Percentiles rank a stretch among this genome's conserved stretches.
phyloP scores from a whole-genome alignment of 2,797 vertebrate species.

The Uromys caudimaculatus region DNA sequence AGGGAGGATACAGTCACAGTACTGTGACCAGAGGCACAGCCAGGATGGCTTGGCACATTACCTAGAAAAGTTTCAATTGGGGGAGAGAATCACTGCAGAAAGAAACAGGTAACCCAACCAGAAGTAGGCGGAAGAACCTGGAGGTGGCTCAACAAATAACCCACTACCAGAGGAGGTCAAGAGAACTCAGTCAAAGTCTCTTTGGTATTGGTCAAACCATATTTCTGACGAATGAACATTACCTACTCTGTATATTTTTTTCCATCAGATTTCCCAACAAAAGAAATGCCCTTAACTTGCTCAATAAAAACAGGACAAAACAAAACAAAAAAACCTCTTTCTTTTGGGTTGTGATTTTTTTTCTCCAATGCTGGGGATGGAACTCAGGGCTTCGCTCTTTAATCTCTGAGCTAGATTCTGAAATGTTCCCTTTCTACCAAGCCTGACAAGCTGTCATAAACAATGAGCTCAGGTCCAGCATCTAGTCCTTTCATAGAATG shows the following conservation, averaged over 20 bases:
- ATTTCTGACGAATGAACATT: conserved; percentile 32
- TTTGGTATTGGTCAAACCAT: conserved; percentile 58
- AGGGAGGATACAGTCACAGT: background rate
- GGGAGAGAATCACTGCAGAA: background rate
- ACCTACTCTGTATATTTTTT: conserved; percentile 41
- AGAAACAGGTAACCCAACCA: background rate
- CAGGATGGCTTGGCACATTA: conserved; percentile 30
- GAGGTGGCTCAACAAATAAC: background rate
- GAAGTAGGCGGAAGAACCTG: background rate
- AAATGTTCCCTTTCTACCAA: conserved; percentile 47
- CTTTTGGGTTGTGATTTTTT: conserved; percentile 59
- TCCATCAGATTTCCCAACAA: conserved; percentile 67
- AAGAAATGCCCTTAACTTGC: conserved; percentile 66
- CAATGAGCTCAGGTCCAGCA: background rate
- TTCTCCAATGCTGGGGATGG: background rate
- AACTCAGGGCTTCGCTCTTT: background rate
- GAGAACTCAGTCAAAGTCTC: conserved; percentile 55
- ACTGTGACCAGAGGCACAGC: conserved; percentile 19
- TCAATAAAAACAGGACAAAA: conserved; percentile 52
- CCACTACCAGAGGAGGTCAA: background rate
- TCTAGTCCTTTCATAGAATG: background rate
- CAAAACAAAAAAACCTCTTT: background rate
- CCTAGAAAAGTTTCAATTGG: background rate
- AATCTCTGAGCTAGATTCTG: background rate
- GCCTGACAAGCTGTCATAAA: background rate